phyloP scores from a whole-genome alignment of 2,888 invertebrate genomes.

The Drosophila anceps region DNA sequence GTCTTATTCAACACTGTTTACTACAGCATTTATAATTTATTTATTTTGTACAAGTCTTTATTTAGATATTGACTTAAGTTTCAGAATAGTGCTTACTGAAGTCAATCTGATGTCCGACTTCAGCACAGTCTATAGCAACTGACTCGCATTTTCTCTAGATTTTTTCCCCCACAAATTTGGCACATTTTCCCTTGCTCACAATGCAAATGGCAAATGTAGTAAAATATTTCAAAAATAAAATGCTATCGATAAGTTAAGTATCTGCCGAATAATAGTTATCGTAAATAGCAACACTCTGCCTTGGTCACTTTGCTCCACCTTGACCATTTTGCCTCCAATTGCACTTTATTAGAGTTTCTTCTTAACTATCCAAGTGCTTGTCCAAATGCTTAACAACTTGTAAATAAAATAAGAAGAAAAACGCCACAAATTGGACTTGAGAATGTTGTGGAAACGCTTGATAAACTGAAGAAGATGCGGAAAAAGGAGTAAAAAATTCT shows the following conservation, averaged over 20 bases:
- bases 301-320: no score
- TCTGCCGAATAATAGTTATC: rapidly evolving
- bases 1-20: background rate
- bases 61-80: no score
- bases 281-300: background rate
- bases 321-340: no score
- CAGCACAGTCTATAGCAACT: no score
- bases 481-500: background rate
- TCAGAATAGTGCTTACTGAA: no score
- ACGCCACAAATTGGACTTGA: background rate
- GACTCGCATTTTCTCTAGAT: no score
- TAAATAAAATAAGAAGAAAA: background rate
- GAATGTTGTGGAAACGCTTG: background rate
- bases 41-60: no score
- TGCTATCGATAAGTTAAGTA: background rate
- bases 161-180: no score
- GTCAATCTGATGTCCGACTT: no score
- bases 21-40: no score
- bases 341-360: no score
- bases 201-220: background rate
- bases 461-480: background rate
- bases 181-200: no score
- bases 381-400: background rate
- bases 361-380: background rate
- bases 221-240: background rate